A percentile compares a stretch with the other conserved stretches of the same genome.
Evolutionary conservation across 2,113 vertebrate species (phyloP).

Genomic region (Spheniscus mendiculus): DNA sequence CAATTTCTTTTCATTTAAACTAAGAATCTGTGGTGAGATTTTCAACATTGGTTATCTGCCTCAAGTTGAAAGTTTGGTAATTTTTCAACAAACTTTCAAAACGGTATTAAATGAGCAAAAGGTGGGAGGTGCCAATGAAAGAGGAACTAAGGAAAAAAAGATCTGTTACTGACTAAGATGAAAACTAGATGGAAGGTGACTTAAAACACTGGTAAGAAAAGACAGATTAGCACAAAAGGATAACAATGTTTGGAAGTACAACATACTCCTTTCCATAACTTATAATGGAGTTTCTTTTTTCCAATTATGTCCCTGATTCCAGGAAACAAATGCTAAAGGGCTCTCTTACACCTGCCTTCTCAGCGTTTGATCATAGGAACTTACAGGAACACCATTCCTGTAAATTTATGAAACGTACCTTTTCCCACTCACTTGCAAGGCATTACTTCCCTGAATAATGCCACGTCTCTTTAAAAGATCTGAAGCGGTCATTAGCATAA

Average conservation of each 20-base stretch:
- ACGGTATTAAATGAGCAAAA: not conserved
- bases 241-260: not conserved
- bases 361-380: not conserved
- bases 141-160: not conserved
- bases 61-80: not conserved
- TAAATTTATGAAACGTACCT: not conserved
- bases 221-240: not conserved
- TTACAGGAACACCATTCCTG: not conserved
- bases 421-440: not conserved
- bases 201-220: not conserved
- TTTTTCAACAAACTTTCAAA: not conserved
- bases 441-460: not conserved
- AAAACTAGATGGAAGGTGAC: not conserved
- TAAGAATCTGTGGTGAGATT: not conserved
- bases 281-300: not conserved
- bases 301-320: not conserved
- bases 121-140: not conserved
- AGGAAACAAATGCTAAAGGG: not conserved
- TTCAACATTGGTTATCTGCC: not conserved
- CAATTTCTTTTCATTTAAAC: not conserved
- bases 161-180: not conserved
- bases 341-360: not conserved
- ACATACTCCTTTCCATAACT: not conserved
- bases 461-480: not conserved
- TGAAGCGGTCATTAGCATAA: not conserved